Conservation (phyloP, 1,140 invertebrate species). For the Leptopilina clavipes region DNA sequence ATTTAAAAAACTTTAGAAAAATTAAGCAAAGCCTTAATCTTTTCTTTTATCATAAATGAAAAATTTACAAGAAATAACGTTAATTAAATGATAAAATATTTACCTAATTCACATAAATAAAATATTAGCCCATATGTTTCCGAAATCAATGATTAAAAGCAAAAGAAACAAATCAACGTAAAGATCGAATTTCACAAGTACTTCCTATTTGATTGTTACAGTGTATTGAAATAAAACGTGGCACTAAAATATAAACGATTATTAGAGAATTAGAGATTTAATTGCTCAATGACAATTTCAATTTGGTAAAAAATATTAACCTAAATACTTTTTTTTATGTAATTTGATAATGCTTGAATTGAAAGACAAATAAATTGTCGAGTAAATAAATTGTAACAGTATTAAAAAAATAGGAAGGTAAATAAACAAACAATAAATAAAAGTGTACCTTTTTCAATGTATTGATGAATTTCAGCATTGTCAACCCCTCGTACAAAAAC, state of each 20-base stretch:
- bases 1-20: too few relatives aligned
- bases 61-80: too few relatives aligned
- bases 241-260: not conserved
- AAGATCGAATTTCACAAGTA: not conserved
- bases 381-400: not conserved
- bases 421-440: conserved; percentile 33
- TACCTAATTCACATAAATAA: not conserved
- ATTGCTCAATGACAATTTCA: not conserved
- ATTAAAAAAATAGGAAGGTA: conserved; percentile 5
- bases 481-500: conserved; percentile 94
- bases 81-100: not conserved
- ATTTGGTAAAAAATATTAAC: conserved; percentile 12
- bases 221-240: not conserved
- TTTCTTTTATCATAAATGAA: too few relatives aligned
- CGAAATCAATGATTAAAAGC: not conserved
- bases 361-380: not conserved
- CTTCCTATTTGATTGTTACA: not conserved
- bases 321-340: not conserved
- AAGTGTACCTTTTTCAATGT: conserved; percentile 86
- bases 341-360: not conserved
- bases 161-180: conserved; percentile 1
- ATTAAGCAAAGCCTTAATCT: too few relatives aligned
- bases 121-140: too few relatives aligned
- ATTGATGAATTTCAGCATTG: conserved; percentile 89
- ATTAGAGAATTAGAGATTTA: not conserved